Evolutionary conservation across 1,140 invertebrate species (phyloP), one percentile per base, ranked within the genome.

Genomic region (Gonatopus flavifemur): DNA sequence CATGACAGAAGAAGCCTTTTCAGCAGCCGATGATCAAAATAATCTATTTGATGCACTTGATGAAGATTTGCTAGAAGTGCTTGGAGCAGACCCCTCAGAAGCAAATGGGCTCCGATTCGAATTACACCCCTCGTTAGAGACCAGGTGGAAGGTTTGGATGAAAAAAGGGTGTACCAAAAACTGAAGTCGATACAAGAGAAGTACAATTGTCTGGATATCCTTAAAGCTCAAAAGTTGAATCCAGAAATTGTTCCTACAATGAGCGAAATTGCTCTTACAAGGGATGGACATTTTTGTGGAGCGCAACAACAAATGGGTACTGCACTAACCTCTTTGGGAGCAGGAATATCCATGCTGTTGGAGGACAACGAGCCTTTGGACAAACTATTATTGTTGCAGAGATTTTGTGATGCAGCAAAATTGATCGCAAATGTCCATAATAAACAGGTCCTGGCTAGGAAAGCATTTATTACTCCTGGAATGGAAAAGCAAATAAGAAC

Each of bases 391-490:
- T 32, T 33, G 19, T 13, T 2, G 28, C 28, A n/a, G n/a, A 44
- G 13, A 4, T n/a, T n/a, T n/a, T 44, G 16, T 12, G 13, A 4
- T 19, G 32, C 3, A 20, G 9, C 3, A 25, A 33, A 13, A 28
- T 7, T 28, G 6, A 6, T 7, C 6, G 25, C 25, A 7, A 12
- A 28, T 6, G 6, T 28, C 12, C 25, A 28, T 12, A 15, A 33
- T 16, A 32, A 3, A 5, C 42, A 44, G 18, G 6, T 12, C 25
- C 6, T 28, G 6, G 28, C 46, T 10, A 16, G 46, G 9, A 39
- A 40, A 39, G 35, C 46, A 10, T 40, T 30, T 38, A 49, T 49
- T 49, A 28, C 31, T 4, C 46, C 46, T 7, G 25, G 25, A 7
- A 6, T 28, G 12, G 12, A 6, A 12, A 28, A 28, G 12, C 25